Evolutionary conservation across 1,140 invertebrate genomes (phyloP), one percentile per base, ranked within the genome.

Genomic region (Orchestia grillus): DNA sequence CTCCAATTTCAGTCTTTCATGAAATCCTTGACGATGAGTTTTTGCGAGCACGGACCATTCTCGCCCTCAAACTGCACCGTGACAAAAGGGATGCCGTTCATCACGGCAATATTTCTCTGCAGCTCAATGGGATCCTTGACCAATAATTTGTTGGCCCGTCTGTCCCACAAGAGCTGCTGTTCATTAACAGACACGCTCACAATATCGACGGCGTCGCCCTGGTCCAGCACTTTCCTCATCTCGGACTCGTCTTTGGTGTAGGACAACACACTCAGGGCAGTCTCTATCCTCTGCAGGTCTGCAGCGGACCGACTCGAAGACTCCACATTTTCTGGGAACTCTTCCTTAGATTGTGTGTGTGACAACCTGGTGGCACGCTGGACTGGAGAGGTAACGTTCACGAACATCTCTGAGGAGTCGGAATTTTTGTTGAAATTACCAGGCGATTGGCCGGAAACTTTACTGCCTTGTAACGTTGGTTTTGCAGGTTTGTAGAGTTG

Each of bases 31-130:
- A 77, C 28, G 44, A 96, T 96, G 43, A 96, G 42, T 92, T 95
- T 96, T 96, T 96, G 96, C n/a, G 96, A 41, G 87, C 95, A 96
- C 62, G 92, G 96, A 36, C 96, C 96, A 23, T 96, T 96, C 15
- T 96, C 47, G 44, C 96, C 96, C 53, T 57, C 88, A 91, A 96
- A 96, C 44, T 96, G 96, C 88, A 96, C 44, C 41, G 96, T 95
- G 44, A 95, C 91, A n/a, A 96, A 96, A 44, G 96, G 96, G 40
- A 96, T 42, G 42, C 96, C 96, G 15, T 96, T 95, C 1, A 96
- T 42, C n/a, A 96, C 87, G 4, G 77, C 91, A 87, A 96, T 96
- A 44, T 96, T 96, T n/a, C 87, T 95, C 41, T 87, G 95, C 57
- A 96, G 95, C 45, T 96, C 88, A 43, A 43, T 95, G 88, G 95